Percentiles rank a stretch among this genome's conserved stretches.
Evolutionary conservation across 2,797 vertebrate species (phyloP).

Genomic region (Sarcophilus harrisii): DNA sequence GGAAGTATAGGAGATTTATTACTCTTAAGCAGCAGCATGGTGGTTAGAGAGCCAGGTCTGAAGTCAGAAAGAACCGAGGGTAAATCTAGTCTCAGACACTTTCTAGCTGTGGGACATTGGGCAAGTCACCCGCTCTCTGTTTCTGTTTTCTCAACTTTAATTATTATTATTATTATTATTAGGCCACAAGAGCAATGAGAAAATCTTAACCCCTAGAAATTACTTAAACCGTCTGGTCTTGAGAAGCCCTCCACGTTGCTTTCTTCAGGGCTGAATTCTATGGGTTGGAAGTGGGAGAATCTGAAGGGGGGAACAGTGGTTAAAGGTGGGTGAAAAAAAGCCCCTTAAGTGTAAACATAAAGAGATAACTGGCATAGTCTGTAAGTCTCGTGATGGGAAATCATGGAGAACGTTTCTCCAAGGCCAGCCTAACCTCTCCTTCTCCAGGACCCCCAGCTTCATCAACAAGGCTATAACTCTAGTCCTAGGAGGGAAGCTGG

Average conservation of each 20-base stretch:
- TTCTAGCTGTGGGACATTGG: neutral
- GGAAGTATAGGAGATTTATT: neutral
- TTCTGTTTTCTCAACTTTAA: neutral
- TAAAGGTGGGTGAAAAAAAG: neutral
- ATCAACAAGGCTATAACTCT: slow-evolving; percentile 63
- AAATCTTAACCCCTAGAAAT: neutral
- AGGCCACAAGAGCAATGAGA: neutral
- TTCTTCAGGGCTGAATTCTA: neutral
- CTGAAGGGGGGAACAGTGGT: neutral
- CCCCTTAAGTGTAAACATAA: neutral
- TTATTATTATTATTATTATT: neutral
- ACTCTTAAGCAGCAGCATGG: neutral
- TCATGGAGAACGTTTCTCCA: neutral
- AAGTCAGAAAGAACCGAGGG: neutral
- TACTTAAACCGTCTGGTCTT: neutral
- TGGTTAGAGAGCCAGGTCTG: neutral
- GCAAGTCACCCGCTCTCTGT: neutral
- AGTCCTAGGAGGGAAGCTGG: slow-evolving; percentile 50
- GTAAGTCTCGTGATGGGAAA: neutral
- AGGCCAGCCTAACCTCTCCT: neutral
- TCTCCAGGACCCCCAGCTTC: neutral
- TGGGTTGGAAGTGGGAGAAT: neutral
- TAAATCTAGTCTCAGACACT: neutral
- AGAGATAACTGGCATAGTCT: neutral
- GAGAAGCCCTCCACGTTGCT: neutral